Conservation (phyloP, 2,113 vertebrate species). For the Macquaria australasica region DNA sequence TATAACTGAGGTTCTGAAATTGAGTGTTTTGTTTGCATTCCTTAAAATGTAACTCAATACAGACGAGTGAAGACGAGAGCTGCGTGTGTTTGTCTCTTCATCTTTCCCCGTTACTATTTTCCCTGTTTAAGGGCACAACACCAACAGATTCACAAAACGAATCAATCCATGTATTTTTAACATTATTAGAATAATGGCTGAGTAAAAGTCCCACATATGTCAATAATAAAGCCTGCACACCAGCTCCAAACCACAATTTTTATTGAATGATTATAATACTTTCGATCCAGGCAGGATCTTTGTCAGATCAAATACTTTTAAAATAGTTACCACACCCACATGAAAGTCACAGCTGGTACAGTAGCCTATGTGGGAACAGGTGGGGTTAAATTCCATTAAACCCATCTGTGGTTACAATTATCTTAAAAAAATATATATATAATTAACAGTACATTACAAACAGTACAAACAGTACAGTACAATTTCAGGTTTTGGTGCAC, state of each 20-base stretch:
- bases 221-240: not conserved
- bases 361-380: slow-evolving; percentile 2
- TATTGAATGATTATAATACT: not conserved
- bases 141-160: not conserved
- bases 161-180: not conserved
- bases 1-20: too few species aligned
- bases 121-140: too few species aligned
- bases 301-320: not conserved
- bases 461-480: not conserved
- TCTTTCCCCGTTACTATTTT: too few species aligned
- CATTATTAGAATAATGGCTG: not conserved
- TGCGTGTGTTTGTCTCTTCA: too few species aligned
- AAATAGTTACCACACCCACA: slow-evolving; percentile 5
- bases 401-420: slow-evolving; percentile 1
- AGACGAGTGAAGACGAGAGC: too few species aligned
- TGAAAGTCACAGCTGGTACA: not conserved
- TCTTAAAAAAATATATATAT: slow-evolving; percentile 3
- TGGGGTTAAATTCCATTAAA: slow-evolving; percentile 4
- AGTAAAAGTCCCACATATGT: not conserved
- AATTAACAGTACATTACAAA: slow-evolving; percentile 13
- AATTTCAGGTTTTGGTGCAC: not conserved
- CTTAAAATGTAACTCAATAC: too few species aligned
- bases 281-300: not conserved
- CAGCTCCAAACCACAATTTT: not conserved
- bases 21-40: too few species aligned